Evolutionary conservation across 2,113 vertebrate genomes (phyloP), one percentile per base, ranked within the genome.

Genomic region (Rhegmatorhina hoffmannsi): DNA sequence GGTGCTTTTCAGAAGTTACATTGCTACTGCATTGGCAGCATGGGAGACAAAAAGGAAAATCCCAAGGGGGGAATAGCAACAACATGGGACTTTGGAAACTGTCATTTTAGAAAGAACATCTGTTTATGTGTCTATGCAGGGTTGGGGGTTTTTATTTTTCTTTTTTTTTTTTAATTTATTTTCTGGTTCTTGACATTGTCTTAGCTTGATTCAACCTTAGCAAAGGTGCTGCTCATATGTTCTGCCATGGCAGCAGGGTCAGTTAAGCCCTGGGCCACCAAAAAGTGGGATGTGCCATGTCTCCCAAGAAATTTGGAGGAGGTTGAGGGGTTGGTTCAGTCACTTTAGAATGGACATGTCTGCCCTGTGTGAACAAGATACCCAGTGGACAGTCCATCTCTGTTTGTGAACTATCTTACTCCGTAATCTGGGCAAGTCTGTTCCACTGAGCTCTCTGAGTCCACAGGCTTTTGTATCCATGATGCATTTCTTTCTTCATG

Each of bases 211-310:
- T 47, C 14, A 69, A 6, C 46, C 17, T 44, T 69, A 36, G 10
- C 0, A 4, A 74, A 55, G 36, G 17, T 53, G 50, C n/a, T 33
- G n/a, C 46, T 91, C 0, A 0, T 25, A 14, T 73, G 18, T 60
- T 16, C 28, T 46, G 64, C 9, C 9, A 6, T 19, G 47, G 33
- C 55, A 70, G 25, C 29, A 74, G 9, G 5, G 14, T 50, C 20
- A 26, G 16, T 7, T 55, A 58, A 40, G 2, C 28, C 8, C 24
- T 23, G 8, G 11, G 25, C 17, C 19, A 46, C 23, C 13, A 50
- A 31, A 25, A 76, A 31, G 18, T 28, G 13, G 10, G 11, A 67
- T 70, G 8, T 80, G 53, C 31, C 31, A 74, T 55, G 11, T 55
- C 38, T 31, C 23, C 14, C 15, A 59, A 23, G 28, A 73, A 58